These are phyloP conservation scores for Hippoglossus hippoglossus DNA, from an alignment of 2,797 vertebrate species.

Conservation along the genomic window DNA sequence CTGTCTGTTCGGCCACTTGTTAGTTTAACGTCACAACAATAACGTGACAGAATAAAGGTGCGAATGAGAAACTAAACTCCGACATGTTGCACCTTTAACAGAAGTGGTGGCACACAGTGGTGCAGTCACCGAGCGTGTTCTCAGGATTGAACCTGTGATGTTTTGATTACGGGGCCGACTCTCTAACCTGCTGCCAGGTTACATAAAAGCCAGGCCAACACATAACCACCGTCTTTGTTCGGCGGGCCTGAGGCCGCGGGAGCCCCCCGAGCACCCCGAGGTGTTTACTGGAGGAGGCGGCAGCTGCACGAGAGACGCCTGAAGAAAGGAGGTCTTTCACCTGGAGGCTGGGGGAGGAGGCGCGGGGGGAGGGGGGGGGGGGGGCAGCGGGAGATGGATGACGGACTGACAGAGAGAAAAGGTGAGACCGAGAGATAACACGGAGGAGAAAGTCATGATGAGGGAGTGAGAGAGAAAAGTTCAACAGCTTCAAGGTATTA, in stretches of 20 bases:
- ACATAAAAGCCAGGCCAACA: constrained; percentile 43
- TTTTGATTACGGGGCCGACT: constrained; percentile 36
- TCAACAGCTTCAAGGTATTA: background rate
- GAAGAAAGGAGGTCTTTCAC: constrained; percentile 73
- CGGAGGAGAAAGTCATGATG: constrained; percentile 6
- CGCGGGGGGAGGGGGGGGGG: no score
- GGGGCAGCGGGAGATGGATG: background rate
- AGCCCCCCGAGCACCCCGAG: constrained; percentile 57
- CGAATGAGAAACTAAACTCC: background rate
- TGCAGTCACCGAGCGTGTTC: constrained; percentile 2
- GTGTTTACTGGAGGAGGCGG: constrained; percentile 68
- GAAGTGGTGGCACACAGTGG: background rate
- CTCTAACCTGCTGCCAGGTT: constrained; percentile 53
- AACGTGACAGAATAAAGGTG: background rate
- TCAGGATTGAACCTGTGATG: constrained; percentile 37
- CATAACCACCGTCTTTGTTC: constrained; percentile 73
- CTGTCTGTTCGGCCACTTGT: background rate
- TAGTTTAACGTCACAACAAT: background rate
- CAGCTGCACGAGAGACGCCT: constrained; percentile 44
- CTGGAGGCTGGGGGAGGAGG: background rate
- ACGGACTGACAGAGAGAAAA: background rate
- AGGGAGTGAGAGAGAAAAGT: constrained; percentile 3
- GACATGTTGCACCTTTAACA: background rate
- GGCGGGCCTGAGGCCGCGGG: constrained; percentile 41
- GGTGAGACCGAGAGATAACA: constrained; percentile 7